Base-by-base conservation (phyloP, 2,888 invertebrate species). In the Dryococelus australis region DNA sequence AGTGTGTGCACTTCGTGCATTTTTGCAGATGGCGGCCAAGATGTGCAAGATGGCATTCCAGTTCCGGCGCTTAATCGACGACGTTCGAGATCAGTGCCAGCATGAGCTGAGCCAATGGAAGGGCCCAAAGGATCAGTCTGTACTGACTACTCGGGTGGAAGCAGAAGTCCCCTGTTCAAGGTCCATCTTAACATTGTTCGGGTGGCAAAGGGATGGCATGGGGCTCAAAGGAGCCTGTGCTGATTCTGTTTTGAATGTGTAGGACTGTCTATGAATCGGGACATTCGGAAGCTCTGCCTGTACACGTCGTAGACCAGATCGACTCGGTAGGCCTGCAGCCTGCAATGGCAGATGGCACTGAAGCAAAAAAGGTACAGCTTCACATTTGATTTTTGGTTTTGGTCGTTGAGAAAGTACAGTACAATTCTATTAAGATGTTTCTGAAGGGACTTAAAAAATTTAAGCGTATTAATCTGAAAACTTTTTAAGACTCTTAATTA, bases 331-430 rank as follows among this genome's bases (percentile, higher is more conserved):
- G 94, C 79, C 94, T 94, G 89, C 94, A 94, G 27, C 92, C 94
- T 20, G 89, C 89, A 3, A 16, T 47, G 8, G 91, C 94, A 24
- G 96, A 96, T 91, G 93, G 94, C 85, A 93, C 92, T 89, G 95
- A 96, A 91, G 94, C 95, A 90, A 95, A 97, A 93, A 97, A 97
- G 94, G 97, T 97, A 92, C n/a, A n/a, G n/a, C n/a, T n/a, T n/a
- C n/a, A n/a, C n/a, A n/a, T n/a, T n/a, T n/a, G n/a, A n/a, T n/a
- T n/a, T n/a, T n/a, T n/a, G n/a, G n/a, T n/a, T n/a, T n/a, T n/a
- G n/a, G n/a, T n/a, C n/a, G n/a, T n/a, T n/a, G n/a, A n/a, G n/a
- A n/a, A n/a, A n/a, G n/a, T n/a, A n/a, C n/a, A n/a, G n/a, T n/a
- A n/a, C n/a, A n/a, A n/a, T n/a, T n/a, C n/a, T n/a, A n/a, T n/a